These are phyloP conservation scores for Oxytorus armatus DNA, from an alignment of 2,888 invertebrate genomes.

Conservation along the genomic window DNA sequence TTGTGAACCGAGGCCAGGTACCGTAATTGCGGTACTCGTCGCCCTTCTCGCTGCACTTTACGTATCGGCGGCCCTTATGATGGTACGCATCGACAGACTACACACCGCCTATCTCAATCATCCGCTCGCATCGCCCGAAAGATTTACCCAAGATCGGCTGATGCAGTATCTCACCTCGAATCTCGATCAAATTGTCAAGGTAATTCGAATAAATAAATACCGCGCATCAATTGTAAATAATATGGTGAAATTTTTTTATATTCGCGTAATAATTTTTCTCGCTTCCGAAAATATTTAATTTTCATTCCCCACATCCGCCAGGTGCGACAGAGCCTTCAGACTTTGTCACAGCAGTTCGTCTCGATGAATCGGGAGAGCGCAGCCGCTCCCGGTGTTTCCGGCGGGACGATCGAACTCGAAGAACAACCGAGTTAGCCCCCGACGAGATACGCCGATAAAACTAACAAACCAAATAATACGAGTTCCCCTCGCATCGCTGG, in stretches of 20 bases:
- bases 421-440: constrained; percentile 82
- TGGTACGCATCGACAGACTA: constrained; percentile 81
- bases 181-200: constrained; percentile 93
- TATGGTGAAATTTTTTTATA: too few relatives aligned
- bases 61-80: constrained; percentile 82
- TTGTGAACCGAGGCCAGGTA: constrained; percentile 74
- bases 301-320: constrained; percentile 81
- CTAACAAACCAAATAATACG: constrained; percentile 61
- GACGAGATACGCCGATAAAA: constrained; percentile 71
- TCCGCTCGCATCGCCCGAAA: constrained; percentile 81
- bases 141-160: constrained; percentile 80
- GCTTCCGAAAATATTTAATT: too few relatives aligned
- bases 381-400: constrained; percentile 71
- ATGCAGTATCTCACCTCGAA: constrained; percentile 88
- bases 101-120: constrained; percentile 82
- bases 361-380: constrained; percentile 77
- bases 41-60: constrained; percentile 80
- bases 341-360: constrained; percentile 88
- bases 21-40: constrained; percentile 79
- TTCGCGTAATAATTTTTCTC: too few relatives aligned
- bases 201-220: too few relatives aligned
- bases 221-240: too few relatives aligned
- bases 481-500: constrained; percentile 78
- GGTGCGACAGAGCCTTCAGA: constrained; percentile 93
- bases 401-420: constrained; percentile 75